Conservation (phyloP, 2,797 vertebrate species). For the Neosilurus hyrtlii region DNA sequence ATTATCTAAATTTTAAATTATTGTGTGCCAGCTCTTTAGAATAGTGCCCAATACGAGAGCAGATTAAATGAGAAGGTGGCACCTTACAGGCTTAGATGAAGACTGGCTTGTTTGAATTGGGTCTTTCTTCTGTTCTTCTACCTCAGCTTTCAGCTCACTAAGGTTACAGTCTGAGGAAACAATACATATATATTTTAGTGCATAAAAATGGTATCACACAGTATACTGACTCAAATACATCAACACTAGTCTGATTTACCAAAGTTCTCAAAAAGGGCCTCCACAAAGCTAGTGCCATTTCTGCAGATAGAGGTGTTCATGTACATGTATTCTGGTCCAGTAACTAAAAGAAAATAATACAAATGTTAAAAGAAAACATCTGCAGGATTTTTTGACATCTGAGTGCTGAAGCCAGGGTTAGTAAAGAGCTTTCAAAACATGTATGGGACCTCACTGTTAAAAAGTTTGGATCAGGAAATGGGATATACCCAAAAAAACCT, state of each 20-base stretch:
- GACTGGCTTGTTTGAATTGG: constrained; percentile 59
- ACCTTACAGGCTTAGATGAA: constrained; percentile 70
- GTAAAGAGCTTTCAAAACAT: no score
- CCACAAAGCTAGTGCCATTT: constrained; percentile 96
- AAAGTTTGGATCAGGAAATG: no score
- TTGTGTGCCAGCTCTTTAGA: not conserved
- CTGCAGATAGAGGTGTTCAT: constrained; percentile 89
- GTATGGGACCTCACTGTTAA: no score
- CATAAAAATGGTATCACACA: not conserved
- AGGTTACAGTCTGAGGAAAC: constrained; percentile 85
- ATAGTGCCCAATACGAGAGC: not conserved
- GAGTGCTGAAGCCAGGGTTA: no score
- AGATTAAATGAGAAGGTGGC: constrained; percentile 10
- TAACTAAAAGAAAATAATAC: constrained; percentile 68
- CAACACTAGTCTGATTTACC: constrained; percentile 68
- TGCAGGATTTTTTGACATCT: no score
- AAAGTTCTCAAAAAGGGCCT: constrained; percentile 95
- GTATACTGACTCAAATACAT: not conserved
- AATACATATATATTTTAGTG: constrained; percentile 11
- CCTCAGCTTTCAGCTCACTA: constrained; percentile 83
- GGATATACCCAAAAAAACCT: no score
- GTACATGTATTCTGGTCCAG: constrained; percentile 84
- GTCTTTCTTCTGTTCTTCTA: constrained; percentile 73
- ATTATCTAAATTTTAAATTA: not conserved
- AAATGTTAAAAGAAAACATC: not conserved